Conservation (phyloP, 2,888 invertebrate genomes). For the Biston betularia region DNA sequence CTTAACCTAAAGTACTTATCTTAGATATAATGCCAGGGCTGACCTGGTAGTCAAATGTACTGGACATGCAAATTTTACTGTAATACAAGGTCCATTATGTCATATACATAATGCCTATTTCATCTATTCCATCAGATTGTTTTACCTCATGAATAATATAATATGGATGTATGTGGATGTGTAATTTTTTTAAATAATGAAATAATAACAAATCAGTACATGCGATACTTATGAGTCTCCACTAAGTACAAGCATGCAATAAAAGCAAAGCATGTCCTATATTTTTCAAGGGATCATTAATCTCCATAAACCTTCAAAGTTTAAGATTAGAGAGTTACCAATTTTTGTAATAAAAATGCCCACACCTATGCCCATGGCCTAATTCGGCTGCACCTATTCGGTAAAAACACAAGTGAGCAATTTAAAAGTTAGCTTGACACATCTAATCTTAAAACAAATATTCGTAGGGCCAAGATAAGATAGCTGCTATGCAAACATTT, state of each 20-base stretch:
- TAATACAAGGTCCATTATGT: no score
- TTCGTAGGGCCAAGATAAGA: conserved; percentile 72
- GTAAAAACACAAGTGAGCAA: conserved; percentile 48
- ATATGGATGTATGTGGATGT: no score
- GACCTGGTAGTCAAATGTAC: no score
- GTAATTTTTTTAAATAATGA: no score
- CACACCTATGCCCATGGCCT: conserved; percentile 68
- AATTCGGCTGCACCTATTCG: conserved; percentile 50
- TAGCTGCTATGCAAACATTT: conserved; percentile 63
- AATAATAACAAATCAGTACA: no score
- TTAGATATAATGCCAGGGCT: no score
- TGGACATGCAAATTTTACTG: not conserved
- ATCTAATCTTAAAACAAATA: conserved; percentile 79
- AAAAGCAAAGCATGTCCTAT: no score
- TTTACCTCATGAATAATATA: no score
- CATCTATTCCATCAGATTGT: not conserved
- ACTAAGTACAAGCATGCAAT: no score
- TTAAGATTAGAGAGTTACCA: conserved; percentile 4
- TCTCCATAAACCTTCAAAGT: conserved; percentile 22
- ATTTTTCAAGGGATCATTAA: conserved; percentile 7
- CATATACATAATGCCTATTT: not conserved
- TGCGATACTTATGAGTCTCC: no score
- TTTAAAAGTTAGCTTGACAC: conserved; percentile 68
- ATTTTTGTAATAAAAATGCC: conserved; percentile 11
- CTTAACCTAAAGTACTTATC: no score